These are phyloP conservation scores for Neoaliturus tenellus DNA, from an alignment of 2,888 invertebrate species.

Conservation along the genomic window DNA sequence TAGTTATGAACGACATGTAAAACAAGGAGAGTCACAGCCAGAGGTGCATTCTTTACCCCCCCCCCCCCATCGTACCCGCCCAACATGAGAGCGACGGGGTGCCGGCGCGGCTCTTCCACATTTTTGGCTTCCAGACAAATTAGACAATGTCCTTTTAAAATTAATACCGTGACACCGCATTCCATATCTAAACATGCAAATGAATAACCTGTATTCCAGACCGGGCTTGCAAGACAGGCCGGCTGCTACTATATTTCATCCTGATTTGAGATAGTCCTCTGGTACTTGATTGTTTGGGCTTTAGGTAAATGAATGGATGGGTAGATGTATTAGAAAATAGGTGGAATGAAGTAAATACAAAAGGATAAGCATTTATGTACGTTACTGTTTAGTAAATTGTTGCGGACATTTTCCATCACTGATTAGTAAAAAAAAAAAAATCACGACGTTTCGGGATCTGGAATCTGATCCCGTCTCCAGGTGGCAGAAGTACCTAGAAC, in stretches of 20 bases:
- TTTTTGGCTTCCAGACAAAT: slow-evolving; percentile 49
- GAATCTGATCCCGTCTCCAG: too few species aligned
- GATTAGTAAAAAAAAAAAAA: too few species aligned
- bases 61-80: background rate
- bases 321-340: too few species aligned
- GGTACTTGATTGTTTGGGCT: background rate
- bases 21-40: slow-evolving; percentile 12
- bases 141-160: slow-evolving; percentile 48
- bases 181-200: slow-evolving; percentile 50
- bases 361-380: too few species aligned
- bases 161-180: slow-evolving; percentile 44
- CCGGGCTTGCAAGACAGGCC: background rate
- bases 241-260: slow-evolving; percentile 7
- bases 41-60: slow-evolving; percentile 27
- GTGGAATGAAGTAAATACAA: too few species aligned
- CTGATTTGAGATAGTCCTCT: background rate
- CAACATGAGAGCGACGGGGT: background rate
- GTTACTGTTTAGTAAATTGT: too few species aligned
- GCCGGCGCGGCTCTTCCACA: slow-evolving; percentile 15
- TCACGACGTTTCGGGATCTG: too few species aligned
- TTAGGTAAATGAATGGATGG: background rate
- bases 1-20: slow-evolving; percentile 47
- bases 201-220: slow-evolving; percentile 43
- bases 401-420: too few species aligned
- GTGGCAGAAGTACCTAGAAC: too few species aligned